Base-by-base conservation (phyloP, 1,140 invertebrate species). In the Cardiocondyla obscurior region DNA sequence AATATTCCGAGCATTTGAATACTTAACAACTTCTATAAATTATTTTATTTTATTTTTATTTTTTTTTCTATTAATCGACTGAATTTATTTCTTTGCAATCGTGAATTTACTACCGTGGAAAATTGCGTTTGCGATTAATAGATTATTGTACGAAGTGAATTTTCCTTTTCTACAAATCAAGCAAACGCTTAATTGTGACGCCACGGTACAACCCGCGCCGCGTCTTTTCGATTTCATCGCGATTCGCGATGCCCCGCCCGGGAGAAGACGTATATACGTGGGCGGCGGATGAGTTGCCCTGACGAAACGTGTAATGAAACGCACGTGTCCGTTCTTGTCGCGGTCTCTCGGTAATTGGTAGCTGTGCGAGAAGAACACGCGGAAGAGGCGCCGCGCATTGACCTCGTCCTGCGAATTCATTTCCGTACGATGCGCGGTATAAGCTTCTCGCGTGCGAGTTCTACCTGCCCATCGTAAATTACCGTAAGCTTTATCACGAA, bases 181-280 rank as follows among this genome's bases (percentile, higher is more conserved):
- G 39, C 4, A 2, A 36, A 36, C 10, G 10, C n/a, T 69, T 69
- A 46, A 51, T 51, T 33, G 19, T 49, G 49, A 70, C 46, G 46
- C 46, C 28, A 70, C 30, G 67, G 30, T 70, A 33, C 30, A 70
- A 70, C 53, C 12, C 28, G 19, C 30, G 19, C 65, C n/a, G 2
- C 5, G 25, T 69, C 46, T 51, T n/a, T 30, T 10, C 67, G 67
- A 53, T 53, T 72, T 72, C 30, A 53, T 39, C 49, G 33, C 14
- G 19, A 72, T 72, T 55, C 49, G 67, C 67, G 19, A 72, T 19
- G 67, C 67, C 14, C 19, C 33, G 67, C 67, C 33, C 33, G 33
- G 33, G 4, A 55, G 33, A 72, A 36, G 19, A 72, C 30, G 14
- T 25, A 33, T 19, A 14, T 25, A 33, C 30, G 30, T 36, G 49